A percentile compares a stretch with the other conserved stretches of the same genome.
phyloP scores from a whole-genome alignment of 2,888 invertebrate species.

The Hydraecia micacea region DNA sequence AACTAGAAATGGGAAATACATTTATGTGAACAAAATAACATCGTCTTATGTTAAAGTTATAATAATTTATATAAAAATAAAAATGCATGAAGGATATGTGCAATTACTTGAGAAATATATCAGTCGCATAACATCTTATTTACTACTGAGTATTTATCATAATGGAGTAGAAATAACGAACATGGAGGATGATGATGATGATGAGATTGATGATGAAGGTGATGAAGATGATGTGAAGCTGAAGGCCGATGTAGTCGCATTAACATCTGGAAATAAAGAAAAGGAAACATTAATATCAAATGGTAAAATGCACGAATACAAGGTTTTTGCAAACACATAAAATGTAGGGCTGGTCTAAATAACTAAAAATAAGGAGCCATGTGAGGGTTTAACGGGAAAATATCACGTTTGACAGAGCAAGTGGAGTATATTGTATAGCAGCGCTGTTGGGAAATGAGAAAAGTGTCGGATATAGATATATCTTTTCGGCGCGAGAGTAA shows the following conservation, averaged over 20 bases:
- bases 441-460: not conserved
- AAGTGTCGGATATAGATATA: not conserved
- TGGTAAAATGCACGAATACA: not conserved
- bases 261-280: conserved; percentile 81
- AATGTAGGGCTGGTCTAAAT: not conserved
- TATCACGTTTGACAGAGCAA: not conserved
- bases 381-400: too few relatives aligned
- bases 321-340: not conserved
- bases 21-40: conserved; percentile 71
- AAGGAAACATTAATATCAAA: conserved; percentile 33
- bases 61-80: conserved; percentile 83
- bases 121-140: conserved; percentile 82
- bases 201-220: conserved; percentile 43
- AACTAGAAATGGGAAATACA: conserved; percentile 37
- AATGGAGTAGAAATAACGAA: conserved; percentile 63
- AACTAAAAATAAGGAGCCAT: too few relatives aligned
- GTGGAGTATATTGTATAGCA: not conserved
- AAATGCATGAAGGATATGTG: conserved; percentile 86
- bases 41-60: conserved; percentile 67
- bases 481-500: not conserved
- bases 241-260: conserved; percentile 69
- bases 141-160: conserved; percentile 85
- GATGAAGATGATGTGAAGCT: conserved; percentile 75
- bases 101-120: conserved; percentile 77
- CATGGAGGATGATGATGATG: conserved; percentile 54